Base-by-base conservation (phyloP, 2,888 invertebrate species). In the Phortica magna region DNA sequence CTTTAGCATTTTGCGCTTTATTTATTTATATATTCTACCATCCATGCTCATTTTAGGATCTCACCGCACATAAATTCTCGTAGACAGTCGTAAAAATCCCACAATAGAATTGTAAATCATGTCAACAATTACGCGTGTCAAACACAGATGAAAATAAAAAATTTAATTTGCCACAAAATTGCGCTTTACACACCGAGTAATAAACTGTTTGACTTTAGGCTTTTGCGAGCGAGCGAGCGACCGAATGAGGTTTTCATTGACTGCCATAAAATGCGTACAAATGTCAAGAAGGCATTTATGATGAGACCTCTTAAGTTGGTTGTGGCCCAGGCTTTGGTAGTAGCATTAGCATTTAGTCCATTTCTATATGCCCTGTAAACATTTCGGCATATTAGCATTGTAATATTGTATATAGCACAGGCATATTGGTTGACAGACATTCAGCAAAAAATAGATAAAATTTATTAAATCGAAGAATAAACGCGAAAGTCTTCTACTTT, bases 81-180 rank as follows among this genome's bases (percentile, higher is more conserved):
- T 53, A 53, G 19, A 73, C 65, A 39, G 61, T 76, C 72, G 72
- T 72, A 55, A 39, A 14, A 19, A 68, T 53, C 83, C 68, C 74
- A 65, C 75, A 77, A 64, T 64, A 64, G 64, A 76, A 81, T 75
- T 80, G 75, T 88, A 84, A 88, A 88, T 88, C 85, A 86, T 84
- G 72, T 84, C 64, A 81, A 80, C 88, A 88, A 88, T 88, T 85
- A 85, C 80, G 79, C 76, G 78, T 76, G 72, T 81, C 79, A 65
- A 74, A 73, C 73, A 61, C 79, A 83, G 79, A 82, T 61, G 64
- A 61, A 78, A 73, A 74, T 12, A 59, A 81, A 14, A 53, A 73
- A 73, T 81, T 81, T 79, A 81, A 81, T 81, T 81, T 80, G 61
- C 67, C 67, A 73, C 72, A 53, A 74, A 57, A 76, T 7, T 43